Base-by-base conservation (phyloP, 2,888 invertebrate species). In the Girardia tigrina region DNA sequence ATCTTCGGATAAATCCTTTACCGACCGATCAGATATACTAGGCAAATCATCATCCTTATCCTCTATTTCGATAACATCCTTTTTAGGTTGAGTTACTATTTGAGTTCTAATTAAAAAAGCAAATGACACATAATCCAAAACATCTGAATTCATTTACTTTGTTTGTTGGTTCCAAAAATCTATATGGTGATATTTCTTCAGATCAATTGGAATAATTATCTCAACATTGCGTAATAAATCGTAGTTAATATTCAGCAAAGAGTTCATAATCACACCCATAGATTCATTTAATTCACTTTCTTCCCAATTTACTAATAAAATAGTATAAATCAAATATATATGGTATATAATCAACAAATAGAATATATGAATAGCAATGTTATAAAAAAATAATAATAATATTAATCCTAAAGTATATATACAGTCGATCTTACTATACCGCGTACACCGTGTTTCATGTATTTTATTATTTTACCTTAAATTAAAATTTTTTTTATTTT, bases 221-320 rank as follows among this genome's bases (percentile, higher is more conserved):
- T 56, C 2, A 56, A 56, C 56, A 56, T 4, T 56, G n/a, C 23
- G n/a, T n/a, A n/a, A 56, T 20, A 56, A 8, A n/a, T 56, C n/a
- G 56, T 56, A 56, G 23, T 56, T 56, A 23, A 56, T 56, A 20
- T 56, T 4, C n/a, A 20, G 23, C n/a, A 56, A 23, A 20, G 56
- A 56, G n/a, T 56, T 4, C 4, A 56, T 56, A 2, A 56, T 56
- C 23, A 23, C 56, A 20, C 23, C 56, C n/a, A 56, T 6, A 20
- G 56, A 56, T 56, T 56, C 56, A 4, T 12, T 16, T 6, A 20
- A 23, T 20, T 56, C n/a, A 56, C 56, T 20, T 56, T 56, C 56
- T 56, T 56, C 56, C 56, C 56, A 56, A 56, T 56, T 4, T 56
- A 56, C 56, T 56, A 16, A 56, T 36, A 56, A 56, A 36, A 36